These are phyloP conservation scores for Drosophila neotestacea DNA, from an alignment of 2,888 invertebrate genomes.

Conservation along the genomic window DNA sequence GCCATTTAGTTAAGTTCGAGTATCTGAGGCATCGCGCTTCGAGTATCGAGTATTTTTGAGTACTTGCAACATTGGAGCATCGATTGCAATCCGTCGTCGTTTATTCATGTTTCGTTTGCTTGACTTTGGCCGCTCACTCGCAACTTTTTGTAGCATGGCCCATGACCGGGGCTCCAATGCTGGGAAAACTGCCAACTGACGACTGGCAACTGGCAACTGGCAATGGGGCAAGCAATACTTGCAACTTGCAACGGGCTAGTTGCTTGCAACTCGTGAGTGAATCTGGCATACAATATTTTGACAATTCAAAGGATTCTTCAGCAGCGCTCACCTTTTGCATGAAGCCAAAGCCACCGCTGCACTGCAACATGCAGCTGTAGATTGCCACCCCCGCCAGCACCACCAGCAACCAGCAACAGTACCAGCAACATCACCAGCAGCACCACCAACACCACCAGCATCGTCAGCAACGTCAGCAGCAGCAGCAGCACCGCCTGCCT, in stretches of 20 bases:
- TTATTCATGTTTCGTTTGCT: constrained; percentile 54
- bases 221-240: constrained; percentile 20
- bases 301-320: constrained; percentile 82
- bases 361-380: constrained; percentile 51
- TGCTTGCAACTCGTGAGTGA: constrained; percentile 74
- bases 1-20: constrained; percentile 55
- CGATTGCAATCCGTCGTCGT: constrained; percentile 51
- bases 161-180: constrained; percentile 56
- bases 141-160: constrained; percentile 54
- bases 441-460: not conserved
- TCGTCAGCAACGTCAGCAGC: not conserved
- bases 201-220: constrained; percentile 28
- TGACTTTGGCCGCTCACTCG: constrained; percentile 63
- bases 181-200: constrained; percentile 67
- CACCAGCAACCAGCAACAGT: constrained; percentile 1
- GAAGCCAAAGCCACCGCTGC: constrained; percentile 23
- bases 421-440: constrained; percentile 3
- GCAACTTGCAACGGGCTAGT: constrained; percentile 40
- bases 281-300: constrained; percentile 80
- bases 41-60: constrained; percentile 48
- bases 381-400: constrained; percentile 35
- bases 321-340: constrained; percentile 60
- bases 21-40: constrained; percentile 37
- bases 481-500: constrained; percentile 4
- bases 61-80: constrained; percentile 36